Evolutionary conservation across 2,113 vertebrate genomes (phyloP).

Genomic region (Chamaetylas fuelleborni): DNA sequence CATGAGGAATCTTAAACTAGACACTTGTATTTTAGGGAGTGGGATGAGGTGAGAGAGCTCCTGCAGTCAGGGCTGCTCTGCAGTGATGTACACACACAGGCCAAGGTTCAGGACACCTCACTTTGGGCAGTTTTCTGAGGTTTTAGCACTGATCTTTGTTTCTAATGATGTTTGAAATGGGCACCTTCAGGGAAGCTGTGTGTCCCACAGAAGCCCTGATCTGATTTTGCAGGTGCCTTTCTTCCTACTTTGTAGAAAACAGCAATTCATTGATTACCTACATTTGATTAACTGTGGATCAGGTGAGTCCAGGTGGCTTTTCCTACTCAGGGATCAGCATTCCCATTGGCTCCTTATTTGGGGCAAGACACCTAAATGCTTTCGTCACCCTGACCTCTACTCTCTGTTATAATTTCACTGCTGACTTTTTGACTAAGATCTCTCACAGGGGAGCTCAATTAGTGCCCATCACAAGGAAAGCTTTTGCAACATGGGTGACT

Average conservation of each 20-base stretch:
- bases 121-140: background rate
- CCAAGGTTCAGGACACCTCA: background rate
- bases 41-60: background rate
- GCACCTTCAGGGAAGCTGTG: background rate
- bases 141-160: background rate
- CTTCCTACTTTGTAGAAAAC: background rate
- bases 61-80: rapidly evolving
- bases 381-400: background rate
- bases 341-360: background rate
- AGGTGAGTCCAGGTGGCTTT: background rate
- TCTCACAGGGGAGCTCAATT: background rate
- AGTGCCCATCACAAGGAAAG: constrained; percentile 10
- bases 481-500: constrained; percentile 41
- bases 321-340: background rate
- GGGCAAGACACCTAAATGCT: background rate
- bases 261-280: background rate
- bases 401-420: background rate
- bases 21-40: background rate
- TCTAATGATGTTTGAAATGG: background rate
- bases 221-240: background rate
- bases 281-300: background rate
- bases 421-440: background rate
- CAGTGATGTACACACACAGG: background rate
- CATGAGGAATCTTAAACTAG: background rate
- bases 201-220: background rate